Conservation (phyloP, 92 coral and sea anemone species). For the Palythoa caribaeorum region DNA sequence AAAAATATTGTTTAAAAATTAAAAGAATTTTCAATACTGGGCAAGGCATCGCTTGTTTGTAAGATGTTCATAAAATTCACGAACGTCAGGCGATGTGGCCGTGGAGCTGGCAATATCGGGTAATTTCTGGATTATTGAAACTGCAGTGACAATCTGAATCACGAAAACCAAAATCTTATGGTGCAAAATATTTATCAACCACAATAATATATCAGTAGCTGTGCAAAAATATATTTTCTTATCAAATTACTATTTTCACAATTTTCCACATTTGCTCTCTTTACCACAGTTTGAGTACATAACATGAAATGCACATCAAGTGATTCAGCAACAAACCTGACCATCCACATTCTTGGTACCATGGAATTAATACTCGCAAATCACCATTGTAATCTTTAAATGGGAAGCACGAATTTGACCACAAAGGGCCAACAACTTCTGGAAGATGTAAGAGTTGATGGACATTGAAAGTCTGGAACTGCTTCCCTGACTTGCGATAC, state of each 20-base stretch:
- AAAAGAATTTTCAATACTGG: no score
- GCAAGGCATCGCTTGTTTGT: no score
- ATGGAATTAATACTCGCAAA: neutral
- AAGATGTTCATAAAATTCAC: no score
- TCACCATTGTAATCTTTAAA: slow-evolving; percentile 67
- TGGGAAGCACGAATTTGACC: slow-evolving; percentile 64
- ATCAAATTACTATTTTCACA: no score
- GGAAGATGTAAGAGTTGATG: slow-evolving; percentile 57
- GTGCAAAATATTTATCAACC: neutral
- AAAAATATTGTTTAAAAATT: no score
- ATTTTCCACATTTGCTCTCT: no score
- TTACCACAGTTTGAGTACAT: neutral
- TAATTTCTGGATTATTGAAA: slow-evolving; percentile 8
- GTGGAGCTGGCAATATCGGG: no score
- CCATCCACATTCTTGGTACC: slow-evolving; percentile 53
- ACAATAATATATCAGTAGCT: neutral
- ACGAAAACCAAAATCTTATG: no score
- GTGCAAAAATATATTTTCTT: neutral
- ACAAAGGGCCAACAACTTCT: slow-evolving; percentile 60
- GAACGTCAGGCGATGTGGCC: no score
- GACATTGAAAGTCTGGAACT: no score
- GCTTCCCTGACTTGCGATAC: no score
- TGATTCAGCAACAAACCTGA: slow-evolving; percentile 47
- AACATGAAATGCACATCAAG: neutral
- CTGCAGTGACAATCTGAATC: slow-evolving; percentile 50